phyloP scores from a whole-genome alignment of 2,888 invertebrate genomes.

The Chrysolina haemoptera region DNA sequence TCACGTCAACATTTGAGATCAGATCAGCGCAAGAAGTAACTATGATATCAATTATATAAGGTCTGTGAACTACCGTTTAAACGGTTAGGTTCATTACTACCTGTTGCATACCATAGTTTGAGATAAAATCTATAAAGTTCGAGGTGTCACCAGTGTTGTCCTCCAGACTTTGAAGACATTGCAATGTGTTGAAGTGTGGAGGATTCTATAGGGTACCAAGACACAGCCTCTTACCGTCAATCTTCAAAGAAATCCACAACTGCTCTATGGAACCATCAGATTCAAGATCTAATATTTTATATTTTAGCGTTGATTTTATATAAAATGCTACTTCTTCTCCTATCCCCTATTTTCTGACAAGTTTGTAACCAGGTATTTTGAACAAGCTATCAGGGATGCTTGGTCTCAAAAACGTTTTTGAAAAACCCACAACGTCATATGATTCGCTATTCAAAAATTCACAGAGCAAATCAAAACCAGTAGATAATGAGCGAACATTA shows the following conservation, averaged over 20 bases:
- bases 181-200: background rate
- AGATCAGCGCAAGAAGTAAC: background rate
- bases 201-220: background rate
- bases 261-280: background rate
- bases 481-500: slow-evolving; percentile 21
- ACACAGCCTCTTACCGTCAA: background rate
- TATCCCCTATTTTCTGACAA: slow-evolving; percentile 11
- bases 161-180: too few relatives aligned
- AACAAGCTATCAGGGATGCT: background rate
- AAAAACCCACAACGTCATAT: slow-evolving; percentile 16
- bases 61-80: too few relatives aligned
- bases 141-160: background rate
- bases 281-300: slow-evolving; percentile 19
- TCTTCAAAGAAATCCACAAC: slow-evolving; percentile 2
- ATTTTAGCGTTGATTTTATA: slow-evolving; percentile 12
- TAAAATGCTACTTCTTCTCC: slow-evolving; percentile 19
- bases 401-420: background rate
- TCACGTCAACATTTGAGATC: background rate
- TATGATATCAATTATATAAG: background rate
- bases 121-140: background rate
- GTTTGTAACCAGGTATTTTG: slow-evolving; percentile 3
- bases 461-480: slow-evolving; percentile 11
- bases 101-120: background rate
- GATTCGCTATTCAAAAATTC: slow-evolving; percentile 14
- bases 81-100: too few relatives aligned